These are phyloP conservation scores for Bostrychus sinensis DNA, from an alignment of 2,113 vertebrate genomes.

Conservation along the genomic window DNA sequence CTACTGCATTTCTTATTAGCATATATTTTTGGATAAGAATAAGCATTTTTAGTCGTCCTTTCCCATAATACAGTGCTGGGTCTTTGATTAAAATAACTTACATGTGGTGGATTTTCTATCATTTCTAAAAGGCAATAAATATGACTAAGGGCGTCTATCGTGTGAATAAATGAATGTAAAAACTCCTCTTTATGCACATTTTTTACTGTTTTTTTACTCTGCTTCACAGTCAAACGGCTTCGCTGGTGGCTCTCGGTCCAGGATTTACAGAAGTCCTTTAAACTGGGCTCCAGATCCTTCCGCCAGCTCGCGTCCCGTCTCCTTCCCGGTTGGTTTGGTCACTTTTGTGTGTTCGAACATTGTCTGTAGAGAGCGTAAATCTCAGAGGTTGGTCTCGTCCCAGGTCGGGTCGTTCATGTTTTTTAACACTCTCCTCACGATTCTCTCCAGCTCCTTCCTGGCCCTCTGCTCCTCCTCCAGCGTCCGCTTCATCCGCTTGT, in stretches of 20 bases:
- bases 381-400: slow-evolving; percentile 96
- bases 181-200: no score
- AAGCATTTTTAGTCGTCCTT: no score
- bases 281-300: slow-evolving; percentile 22
- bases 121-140: no score
- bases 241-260: slow-evolving; percentile 42
- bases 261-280: no score
- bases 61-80: no score
- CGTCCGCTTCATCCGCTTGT: slow-evolving; percentile 96
- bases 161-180: no score
- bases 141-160: no score
- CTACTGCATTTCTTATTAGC: no score
- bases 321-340: not conserved
- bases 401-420: slow-evolving; percentile 93
- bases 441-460: slow-evolving; percentile 92
- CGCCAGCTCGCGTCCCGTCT: not conserved
- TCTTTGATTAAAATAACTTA: no score
- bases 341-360: not conserved
- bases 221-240: slow-evolving; percentile 38
- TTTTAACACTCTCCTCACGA: slow-evolving; percentile 92
- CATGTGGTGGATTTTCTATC: no score
- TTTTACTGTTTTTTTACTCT: no score
- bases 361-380: not conserved
- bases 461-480: slow-evolving; percentile 96
- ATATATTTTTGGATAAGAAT: no score